Evolutionary conservation across 2,888 invertebrate species (phyloP), one percentile per base, ranked within the genome.

Genomic region (Spatulosminthurus flaviceps): DNA sequence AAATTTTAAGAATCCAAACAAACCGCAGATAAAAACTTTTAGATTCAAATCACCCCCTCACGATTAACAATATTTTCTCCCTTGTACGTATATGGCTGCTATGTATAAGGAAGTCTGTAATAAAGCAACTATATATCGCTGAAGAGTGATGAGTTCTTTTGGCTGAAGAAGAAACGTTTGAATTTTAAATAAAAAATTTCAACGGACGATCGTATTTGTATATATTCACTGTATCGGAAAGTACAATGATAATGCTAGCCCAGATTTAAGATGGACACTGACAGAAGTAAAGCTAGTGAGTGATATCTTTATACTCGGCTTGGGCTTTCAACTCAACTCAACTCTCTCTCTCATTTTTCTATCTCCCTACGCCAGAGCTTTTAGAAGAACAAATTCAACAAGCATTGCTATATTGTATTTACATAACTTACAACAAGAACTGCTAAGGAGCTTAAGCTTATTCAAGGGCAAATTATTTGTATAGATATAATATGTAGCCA

Each of bases 231-330:
- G 24, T 22, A 22, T 21, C 24, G 4, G 4, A 21, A 24, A 24
- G 64, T 9, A 9, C 22, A 19, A 16, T 11, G 26, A 9, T 9
- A 9, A 24, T 24, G 9, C 2, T 24, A 41, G 21, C 60, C 28
- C 22, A 28, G 73, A 51, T 28, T 73, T 24, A 26, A 73, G 24
- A 73, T 51, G 51, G 73, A 51, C 73, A 60, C 73, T 73, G 73
- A 73, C 73, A 60, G 28, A 73, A 29, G 19, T 1, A 28, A 51
- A 19, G 28, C n/a, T 24, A 26, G 22, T 72, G 72, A 22, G n/a
- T 28, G 28, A 51, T 60, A 60, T 73, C 73, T 73, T 73, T 73
- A 73, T 73, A 73, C 60, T 73, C 16, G 7, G 1, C 2, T 22
- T 29, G 64, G 26, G 7, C 24, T 26, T n/a, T n/a, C n/a, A n/a